Evolutionary conservation across 1,140 invertebrate species (phyloP).

Genomic region (Spodoptera litura): DNA sequence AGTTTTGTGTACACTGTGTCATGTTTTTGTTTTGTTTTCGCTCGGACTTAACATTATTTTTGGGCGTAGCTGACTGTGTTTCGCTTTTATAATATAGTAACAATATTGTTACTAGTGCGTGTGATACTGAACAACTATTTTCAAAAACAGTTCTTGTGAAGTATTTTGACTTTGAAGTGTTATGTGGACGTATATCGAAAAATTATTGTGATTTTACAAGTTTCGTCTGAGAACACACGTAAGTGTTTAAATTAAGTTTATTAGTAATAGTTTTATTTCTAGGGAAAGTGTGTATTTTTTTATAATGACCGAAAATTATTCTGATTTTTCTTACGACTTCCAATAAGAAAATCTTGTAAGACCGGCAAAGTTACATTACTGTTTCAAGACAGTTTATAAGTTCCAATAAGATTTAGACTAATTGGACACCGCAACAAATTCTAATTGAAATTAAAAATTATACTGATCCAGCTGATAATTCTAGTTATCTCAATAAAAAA

Average conservation of each 20-base stretch:
- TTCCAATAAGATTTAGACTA: conserved; percentile 37
- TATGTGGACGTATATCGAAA: conserved; percentile 58
- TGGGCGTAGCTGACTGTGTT: conserved; percentile 74
- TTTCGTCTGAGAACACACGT: conserved; percentile 53
- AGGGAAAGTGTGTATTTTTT: conserved; percentile 41
- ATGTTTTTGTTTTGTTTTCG: conserved; percentile 79
- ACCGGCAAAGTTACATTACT: not conserved
- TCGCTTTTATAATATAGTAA: conserved; percentile 63
- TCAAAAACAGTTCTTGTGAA: conserved; percentile 53
- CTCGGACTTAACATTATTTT: conserved; percentile 70
- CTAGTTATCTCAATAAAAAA: not conserved
- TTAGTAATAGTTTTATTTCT: conserved; percentile 6
- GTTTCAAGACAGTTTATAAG: not conserved
- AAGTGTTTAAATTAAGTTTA: conserved; percentile 53
- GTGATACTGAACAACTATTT: conserved; percentile 55
- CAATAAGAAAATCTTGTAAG: conserved; percentile 25
- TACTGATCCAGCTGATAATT: not conserved
- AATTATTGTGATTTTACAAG: conserved; percentile 52
- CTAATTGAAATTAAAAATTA: not conserved
- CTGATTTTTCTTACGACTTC: not conserved
- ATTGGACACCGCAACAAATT: conserved; percentile 8
- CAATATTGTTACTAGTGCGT: conserved; percentile 61
- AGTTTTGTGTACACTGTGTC: conserved; percentile 69
- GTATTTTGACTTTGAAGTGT: conserved; percentile 58
- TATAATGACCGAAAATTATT: not conserved